Evolutionary conservation across 2,113 vertebrate genomes (phyloP), one percentile per base, ranked within the genome.

Genomic region (Pelvicachromis taeniatus): DNA sequence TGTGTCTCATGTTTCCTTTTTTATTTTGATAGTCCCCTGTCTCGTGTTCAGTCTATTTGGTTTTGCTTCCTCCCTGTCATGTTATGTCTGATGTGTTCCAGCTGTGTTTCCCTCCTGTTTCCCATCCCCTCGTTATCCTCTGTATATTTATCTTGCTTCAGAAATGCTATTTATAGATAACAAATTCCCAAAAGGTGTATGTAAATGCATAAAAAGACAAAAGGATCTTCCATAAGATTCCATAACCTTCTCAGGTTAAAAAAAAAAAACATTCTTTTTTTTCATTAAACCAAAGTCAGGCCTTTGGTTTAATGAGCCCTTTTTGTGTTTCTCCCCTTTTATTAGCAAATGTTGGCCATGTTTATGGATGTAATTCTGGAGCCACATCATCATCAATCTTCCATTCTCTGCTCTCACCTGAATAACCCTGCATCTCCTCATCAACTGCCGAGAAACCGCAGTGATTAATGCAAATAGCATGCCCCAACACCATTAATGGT

Each of bases 391-490:
- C 42, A 88, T 89, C 58, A 70, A 63, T 82, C 84, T 85, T 81
- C 23, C 14, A 26, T 9, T 73, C 52, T 63, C 53, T 79, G 75
- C 16, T 52, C 38, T 84, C 45, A n/a, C 56, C 61, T 70, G 59
- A 85, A 80, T 42, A 48, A 84, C 33, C 48, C 35, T n/a, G 12
- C 42, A 81, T 88, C 80, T 61, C 48, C 38, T 19, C 55, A 75
- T 86, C 81, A 33, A 13, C 33, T 56, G 78, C 52, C n/a, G 1
- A 54, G 29, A 45, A 61, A 77, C 75, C 55, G n/a, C 35, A 10
- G 56, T 87, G 88, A 93, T 94, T 89, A 63, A 95, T 91, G 85
- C 82, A 85, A 89, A 93, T n/a, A 68, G 61, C 61, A 73, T 54
- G 26, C 17, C 80, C 63, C 73, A 59, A 54, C 80, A 38, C 35